A percentile compares a stretch with the other conserved stretches of the same genome.
These are phyloP conservation scores for Horisme vitalbata DNA, from an alignment of 2,888 invertebrate species.

Conservation along the genomic window DNA sequence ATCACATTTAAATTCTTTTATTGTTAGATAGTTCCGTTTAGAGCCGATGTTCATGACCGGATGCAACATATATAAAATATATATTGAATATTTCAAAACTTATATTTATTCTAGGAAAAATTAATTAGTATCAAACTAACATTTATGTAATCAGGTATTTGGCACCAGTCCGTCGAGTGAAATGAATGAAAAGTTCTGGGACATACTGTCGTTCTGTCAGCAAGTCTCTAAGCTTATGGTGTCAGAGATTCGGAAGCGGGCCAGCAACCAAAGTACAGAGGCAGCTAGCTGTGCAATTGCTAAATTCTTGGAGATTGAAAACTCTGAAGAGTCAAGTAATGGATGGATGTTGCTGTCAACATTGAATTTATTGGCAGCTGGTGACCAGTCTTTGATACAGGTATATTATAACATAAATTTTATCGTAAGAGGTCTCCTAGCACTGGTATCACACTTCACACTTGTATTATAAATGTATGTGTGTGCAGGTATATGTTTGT, in stretches of 20 bases:
- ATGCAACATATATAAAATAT: too few species aligned
- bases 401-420: constrained; percentile 66
- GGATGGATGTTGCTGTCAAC: constrained; percentile 98
- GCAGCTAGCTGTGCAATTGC: constrained; percentile 98
- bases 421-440: too few species aligned
- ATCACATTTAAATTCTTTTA: too few species aligned
- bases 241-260: constrained; percentile 96
- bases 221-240: constrained; percentile 98
- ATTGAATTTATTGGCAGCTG: constrained; percentile 95
- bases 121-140: too few species aligned
- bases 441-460: too few species aligned
- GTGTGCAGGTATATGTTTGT: too few species aligned
- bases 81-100: too few species aligned
- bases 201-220: constrained; percentile 96
- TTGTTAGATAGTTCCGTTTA: too few species aligned
- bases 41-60: too few species aligned
- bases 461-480: too few species aligned
- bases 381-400: constrained; percentile 94
- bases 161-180: constrained; percentile 96
- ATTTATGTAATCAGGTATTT: constrained; percentile 87
- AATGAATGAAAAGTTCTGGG: constrained; percentile 98
- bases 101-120: too few species aligned
- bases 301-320: constrained; percentile 97
- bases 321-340: constrained; percentile 96
- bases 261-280: constrained; percentile 97